Evolutionary conservation across 2,888 invertebrate genomes (phyloP).

Genomic region (Opisthograptis luteolata): DNA sequence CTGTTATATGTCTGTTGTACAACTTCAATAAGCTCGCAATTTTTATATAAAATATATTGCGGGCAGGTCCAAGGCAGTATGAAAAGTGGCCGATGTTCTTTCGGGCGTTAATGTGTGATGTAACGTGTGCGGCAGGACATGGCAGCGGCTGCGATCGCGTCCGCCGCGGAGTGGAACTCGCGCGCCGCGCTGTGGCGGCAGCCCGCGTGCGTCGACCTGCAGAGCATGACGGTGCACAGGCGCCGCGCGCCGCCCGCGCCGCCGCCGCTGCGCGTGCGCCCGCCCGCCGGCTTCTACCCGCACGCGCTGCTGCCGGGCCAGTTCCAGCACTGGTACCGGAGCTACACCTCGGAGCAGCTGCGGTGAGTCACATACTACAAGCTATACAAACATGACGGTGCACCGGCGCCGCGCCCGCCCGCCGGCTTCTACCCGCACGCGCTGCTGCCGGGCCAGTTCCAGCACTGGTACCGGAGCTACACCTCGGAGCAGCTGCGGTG

Average conservation of each 20-base stretch:
- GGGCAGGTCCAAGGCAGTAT: no score
- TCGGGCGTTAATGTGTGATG: no score
- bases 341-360: constrained; percentile 92
- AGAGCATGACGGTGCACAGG: constrained; percentile 93
- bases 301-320: constrained; percentile 98
- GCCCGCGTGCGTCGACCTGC: constrained; percentile 94
- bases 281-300: constrained; percentile 90
- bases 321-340: constrained; percentile 93
- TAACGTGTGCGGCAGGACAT: constrained; percentile 86
- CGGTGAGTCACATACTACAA: constrained; percentile 43
- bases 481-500: constrained; percentile 89
- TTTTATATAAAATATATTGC: no score
- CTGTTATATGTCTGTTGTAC: no score
- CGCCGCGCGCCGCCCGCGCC: constrained; percentile 47
- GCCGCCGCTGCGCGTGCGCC: constrained; percentile 58
- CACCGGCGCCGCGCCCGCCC: constrained; percentile 85
- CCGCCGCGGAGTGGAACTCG: constrained; percentile 95
- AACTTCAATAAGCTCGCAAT: no score
- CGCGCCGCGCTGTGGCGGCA: constrained; percentile 91
- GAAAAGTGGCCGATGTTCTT: no score
- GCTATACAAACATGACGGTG: constrained; percentile 78
- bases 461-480: constrained; percentile 92
- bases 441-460: constrained; percentile 98
- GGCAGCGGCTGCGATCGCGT: constrained; percentile 92
- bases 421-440: constrained; percentile 94